Evolutionary conservation across 2,797 vertebrate genomes (phyloP).

Genomic region (Oreonectes daqikongensis): DNA sequence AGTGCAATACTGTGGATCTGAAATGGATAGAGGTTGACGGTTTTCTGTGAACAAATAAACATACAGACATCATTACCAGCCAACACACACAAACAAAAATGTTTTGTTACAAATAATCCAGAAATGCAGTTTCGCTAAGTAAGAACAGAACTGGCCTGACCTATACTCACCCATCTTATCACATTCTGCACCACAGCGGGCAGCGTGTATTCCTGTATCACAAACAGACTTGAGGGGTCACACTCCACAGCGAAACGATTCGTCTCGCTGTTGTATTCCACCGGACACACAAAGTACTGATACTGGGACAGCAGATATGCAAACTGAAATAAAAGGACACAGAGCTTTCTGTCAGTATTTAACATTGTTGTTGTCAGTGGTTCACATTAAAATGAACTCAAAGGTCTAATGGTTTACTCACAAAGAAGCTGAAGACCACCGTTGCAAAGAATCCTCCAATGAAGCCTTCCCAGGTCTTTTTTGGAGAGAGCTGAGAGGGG

Average conservation of each 20-base stretch:
- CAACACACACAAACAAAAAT: background rate
- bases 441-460: constrained; percentile 97
- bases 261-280: constrained; percentile 90
- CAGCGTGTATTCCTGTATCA: constrained; percentile 86
- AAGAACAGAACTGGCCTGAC: background rate
- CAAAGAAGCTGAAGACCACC: constrained; percentile 91
- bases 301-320: constrained; percentile 88
- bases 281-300: constrained; percentile 94
- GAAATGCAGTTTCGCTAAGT: background rate
- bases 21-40: constrained; percentile 89
- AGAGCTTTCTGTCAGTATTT: background rate
- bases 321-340: constrained; percentile 74
- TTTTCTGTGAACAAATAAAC: constrained; percentile 74
- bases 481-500: constrained; percentile 87
- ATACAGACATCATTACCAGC: background rate
- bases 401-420: constrained; percentile 72
- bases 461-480: constrained; percentile 99
- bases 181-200: constrained; percentile 78
- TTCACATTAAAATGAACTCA: background rate
- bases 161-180: constrained; percentile 80
- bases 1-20: constrained; percentile 94
- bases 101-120: background rate
- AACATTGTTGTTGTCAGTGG: background rate
- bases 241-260: constrained; percentile 91
- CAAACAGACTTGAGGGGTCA: constrained; percentile 89